Conservation (phyloP, 2,888 invertebrate species). For the Phymatocera aterrima region DNA sequence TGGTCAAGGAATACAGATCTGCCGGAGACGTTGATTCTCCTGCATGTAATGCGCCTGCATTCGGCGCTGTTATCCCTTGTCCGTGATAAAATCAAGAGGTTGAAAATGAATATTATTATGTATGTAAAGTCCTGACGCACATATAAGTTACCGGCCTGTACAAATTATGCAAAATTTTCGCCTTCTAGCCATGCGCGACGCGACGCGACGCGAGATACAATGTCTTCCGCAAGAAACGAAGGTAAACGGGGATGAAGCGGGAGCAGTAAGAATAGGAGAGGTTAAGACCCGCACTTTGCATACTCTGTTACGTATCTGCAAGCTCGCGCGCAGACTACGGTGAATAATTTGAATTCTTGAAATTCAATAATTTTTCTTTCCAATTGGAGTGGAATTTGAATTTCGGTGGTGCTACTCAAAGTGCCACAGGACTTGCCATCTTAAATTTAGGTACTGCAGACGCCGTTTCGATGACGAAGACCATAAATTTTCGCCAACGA, state of each 20-base stretch:
- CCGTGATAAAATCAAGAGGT: background rate
- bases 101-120: background rate
- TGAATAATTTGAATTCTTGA: too few species aligned
- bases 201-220: background rate
- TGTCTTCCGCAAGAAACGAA: background rate
- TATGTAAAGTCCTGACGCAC: too few species aligned
- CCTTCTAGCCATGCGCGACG: background rate
- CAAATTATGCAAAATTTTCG: constrained; percentile 29
- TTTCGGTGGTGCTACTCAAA: too few species aligned
- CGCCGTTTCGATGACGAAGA: too few species aligned
- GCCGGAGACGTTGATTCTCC: background rate
- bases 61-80: background rate
- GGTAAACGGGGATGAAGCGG: background rate
- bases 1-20: too few species aligned
- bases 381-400: too few species aligned
- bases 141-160: too few species aligned
- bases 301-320: too few species aligned
- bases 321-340: background rate
- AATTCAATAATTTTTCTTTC: too few species aligned
- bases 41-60: constrained; percentile 6
- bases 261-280: background rate
- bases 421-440: too few species aligned
- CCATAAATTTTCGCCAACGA: too few species aligned
- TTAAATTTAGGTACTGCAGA: too few species aligned
- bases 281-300: constrained; percentile 25